A percentile compares a stretch with the other conserved stretches of the same genome.
These are phyloP conservation scores for Oophaga sylvatica DNA, from an alignment of 2,797 vertebrate genomes.

Conservation along the genomic window DNA sequence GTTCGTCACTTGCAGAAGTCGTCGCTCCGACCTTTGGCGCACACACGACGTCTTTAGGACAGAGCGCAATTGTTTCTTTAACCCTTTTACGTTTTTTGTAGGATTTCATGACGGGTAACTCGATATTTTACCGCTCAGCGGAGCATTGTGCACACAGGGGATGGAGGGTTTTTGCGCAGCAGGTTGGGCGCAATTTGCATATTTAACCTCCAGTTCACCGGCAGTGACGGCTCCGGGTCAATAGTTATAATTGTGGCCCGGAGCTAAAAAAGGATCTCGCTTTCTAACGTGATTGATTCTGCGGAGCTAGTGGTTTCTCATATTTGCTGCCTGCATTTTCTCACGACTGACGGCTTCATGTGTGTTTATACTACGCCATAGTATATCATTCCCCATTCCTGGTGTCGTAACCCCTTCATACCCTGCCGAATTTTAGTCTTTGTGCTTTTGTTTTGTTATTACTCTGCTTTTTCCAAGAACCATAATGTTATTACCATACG, in stretches of 20 bases:
- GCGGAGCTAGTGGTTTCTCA: not conserved
- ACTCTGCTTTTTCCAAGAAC: too few species aligned
- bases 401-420: too few species aligned
- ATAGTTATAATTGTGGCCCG: conserved; percentile 5
- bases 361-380: not conserved
- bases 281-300: not conserved
- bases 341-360: not conserved
- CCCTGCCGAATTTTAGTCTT: too few species aligned
- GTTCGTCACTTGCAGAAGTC: not conserved
- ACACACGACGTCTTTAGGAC: not conserved
- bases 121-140: not conserved
- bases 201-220: conserved; percentile 30
- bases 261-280: conserved; percentile 12
- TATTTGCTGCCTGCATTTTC: not conserved
- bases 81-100: not conserved
- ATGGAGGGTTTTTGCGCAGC: not conserved
- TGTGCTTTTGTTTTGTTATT: too few species aligned
- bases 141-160: not conserved
- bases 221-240: not conserved
- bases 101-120: not conserved
- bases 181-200: conserved; percentile 35
- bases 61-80: not conserved
- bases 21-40: not conserved
- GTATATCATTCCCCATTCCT: too few species aligned
- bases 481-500: too few species aligned